A percentile compares a stretch with the other conserved stretches of the same genome.
These are phyloP conservation scores for Nautilus pompilius DNA, from an alignment of 1,140 invertebrate species.

Conservation along the genomic window DNA sequence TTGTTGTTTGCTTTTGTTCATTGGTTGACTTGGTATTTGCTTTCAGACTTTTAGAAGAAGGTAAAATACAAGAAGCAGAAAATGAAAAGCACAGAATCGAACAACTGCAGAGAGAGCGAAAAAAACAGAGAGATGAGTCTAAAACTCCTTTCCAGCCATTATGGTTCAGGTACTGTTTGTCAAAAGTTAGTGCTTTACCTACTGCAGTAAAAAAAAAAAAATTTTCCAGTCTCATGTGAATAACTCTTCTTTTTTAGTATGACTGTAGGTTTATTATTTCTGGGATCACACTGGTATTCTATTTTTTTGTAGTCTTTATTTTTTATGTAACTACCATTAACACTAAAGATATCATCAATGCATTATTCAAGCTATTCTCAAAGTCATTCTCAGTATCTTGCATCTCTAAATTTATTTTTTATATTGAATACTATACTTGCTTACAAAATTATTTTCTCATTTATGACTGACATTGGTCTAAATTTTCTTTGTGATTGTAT, in stretches of 20 bases:
- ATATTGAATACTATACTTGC: no score
- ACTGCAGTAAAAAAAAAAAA: slow-evolving; percentile 1
- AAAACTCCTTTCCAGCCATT: slow-evolving; percentile 58
- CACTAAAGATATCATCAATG: not conserved
- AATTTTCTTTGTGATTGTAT: no score
- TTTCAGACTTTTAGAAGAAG: slow-evolving; percentile 67
- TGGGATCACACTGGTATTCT: not conserved
- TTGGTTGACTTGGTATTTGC: not conserved
- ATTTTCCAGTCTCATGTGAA: not conserved
- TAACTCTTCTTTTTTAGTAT: not conserved
- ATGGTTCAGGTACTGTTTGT: slow-evolving; percentile 65
- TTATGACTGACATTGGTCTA: no score
- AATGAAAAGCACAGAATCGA: slow-evolving; percentile 68
- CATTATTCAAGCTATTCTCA: not conserved
- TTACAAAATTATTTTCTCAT: no score
- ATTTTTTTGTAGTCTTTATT: not conserved
- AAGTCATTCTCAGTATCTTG: no score
- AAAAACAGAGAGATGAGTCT: slow-evolving; percentile 63
- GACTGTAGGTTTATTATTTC: not conserved
- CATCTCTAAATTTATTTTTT: no score
- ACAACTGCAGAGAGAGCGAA: slow-evolving; percentile 66
- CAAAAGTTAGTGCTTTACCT: not conserved
- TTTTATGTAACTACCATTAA: not conserved
- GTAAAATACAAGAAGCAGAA: slow-evolving; percentile 71
- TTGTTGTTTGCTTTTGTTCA: not conserved